Conservation (phyloP, 2,888 invertebrate genomes). For the Palloptera scutellata region DNA sequence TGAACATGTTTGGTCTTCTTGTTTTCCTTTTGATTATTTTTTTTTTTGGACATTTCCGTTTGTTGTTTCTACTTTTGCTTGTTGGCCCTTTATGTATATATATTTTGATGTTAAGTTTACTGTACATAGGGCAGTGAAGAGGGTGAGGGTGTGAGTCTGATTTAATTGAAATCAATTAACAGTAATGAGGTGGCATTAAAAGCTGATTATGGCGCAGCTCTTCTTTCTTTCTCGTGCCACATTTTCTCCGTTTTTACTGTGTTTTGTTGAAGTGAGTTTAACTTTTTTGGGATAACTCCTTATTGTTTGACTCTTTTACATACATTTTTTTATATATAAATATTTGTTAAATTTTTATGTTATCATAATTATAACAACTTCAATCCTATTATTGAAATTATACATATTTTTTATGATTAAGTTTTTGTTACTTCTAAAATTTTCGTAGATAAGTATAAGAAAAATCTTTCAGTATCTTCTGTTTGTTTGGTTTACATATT, state of each 20-base stretch:
- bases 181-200: conserved; percentile 63
- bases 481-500: too few relatives aligned
- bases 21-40: conserved; percentile 8
- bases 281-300: background rate
- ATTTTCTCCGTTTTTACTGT: background rate
- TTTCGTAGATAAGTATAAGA: too few relatives aligned
- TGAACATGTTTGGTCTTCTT: conserved; percentile 6
- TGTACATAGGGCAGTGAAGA: background rate
- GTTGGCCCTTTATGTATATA: conserved; percentile 31
- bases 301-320: background rate
- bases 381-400: too few relatives aligned
- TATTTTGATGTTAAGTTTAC: conserved; percentile 24
- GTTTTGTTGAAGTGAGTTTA: background rate
- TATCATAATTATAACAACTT: background rate
- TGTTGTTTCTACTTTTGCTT: conserved; percentile 18
- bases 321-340: background rate
- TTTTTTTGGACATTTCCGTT: conserved; percentile 13
- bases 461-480: too few relatives aligned
- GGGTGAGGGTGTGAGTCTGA: conserved; percentile 49
- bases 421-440: too few relatives aligned
- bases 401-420: too few relatives aligned
- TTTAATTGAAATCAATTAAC: conserved; percentile 65
- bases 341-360: background rate
- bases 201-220: conserved; percentile 44
- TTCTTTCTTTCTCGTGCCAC: background rate